These are phyloP conservation scores for Etheostoma perlongum DNA, from an alignment of 2,797 vertebrate species.

Conservation along the genomic window DNA sequence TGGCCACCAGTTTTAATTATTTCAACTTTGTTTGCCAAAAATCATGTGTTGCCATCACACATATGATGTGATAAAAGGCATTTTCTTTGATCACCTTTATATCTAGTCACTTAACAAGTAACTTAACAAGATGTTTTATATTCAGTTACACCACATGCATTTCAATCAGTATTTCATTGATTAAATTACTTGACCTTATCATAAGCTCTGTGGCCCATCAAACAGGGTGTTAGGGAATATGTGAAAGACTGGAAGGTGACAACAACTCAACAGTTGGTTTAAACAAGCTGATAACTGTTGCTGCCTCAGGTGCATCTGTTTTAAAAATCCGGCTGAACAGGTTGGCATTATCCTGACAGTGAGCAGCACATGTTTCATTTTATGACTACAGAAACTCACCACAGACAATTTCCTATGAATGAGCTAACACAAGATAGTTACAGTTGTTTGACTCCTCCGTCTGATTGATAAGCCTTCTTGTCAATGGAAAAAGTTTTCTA, in stretches of 20 bases:
- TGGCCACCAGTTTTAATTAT: neutral
- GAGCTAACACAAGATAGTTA: conserved; percentile 33
- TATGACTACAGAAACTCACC: conserved; percentile 5
- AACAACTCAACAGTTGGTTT: conserved; percentile 34
- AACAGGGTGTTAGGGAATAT: conserved; percentile 25
- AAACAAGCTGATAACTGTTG: conserved; percentile 59
- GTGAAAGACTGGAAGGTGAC: neutral
- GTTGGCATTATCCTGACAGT: conserved; percentile 57
- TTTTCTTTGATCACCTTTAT: neutral
- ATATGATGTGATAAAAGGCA: neutral
- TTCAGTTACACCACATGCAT: conserved; percentile 9
- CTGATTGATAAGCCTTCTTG: conserved; percentile 41
- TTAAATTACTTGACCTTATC: conserved; percentile 34
- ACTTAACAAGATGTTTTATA: conserved; percentile 18
- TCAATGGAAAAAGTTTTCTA: conserved; percentile 15
- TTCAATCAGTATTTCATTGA: conserved; percentile 39
- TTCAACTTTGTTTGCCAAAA: no score
- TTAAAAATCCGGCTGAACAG: conserved; percentile 70
- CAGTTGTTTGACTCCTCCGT: conserved; percentile 36
- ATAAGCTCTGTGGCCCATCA: conserved; percentile 15
- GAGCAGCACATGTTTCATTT: conserved; percentile 10
- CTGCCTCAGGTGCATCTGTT: conserved; percentile 69
- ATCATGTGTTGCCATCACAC: no score
- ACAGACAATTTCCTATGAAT: conserved; percentile 55
- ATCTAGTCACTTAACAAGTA: conserved; percentile 3